Evolutionary conservation across 2,888 invertebrate genomes (phyloP).

Genomic region (Rhamphomyia laevipes): DNA sequence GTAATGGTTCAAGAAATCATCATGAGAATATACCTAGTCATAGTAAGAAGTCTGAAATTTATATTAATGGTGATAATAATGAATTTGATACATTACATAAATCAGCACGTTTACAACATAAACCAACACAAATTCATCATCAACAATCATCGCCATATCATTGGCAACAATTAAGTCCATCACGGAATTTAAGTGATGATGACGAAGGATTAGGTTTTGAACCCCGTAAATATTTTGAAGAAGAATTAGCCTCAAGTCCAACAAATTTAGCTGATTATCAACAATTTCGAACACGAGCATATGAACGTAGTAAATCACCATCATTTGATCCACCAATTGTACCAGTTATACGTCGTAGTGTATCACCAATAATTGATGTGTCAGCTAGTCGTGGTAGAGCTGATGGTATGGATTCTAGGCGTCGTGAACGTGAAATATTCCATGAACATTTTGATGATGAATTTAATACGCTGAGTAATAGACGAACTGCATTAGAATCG

Average conservation of each 20-base stretch:
- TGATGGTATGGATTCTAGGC: slow-evolving; percentile 54
- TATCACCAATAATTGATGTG: slow-evolving; percentile 33
- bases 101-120: slow-evolving; percentile 12
- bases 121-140: slow-evolving; percentile 10
- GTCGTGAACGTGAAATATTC: slow-evolving; percentile 34
- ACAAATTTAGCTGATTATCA: neutral
- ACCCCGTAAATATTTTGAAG: slow-evolving; percentile 39
- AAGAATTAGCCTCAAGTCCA: slow-evolving; percentile 21
- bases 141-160: slow-evolving; percentile 27
- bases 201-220: slow-evolving; percentile 72
- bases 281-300: neutral
- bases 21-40: slow-evolving; percentile 12
- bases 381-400: slow-evolving; percentile 44
- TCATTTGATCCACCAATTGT: slow-evolving; percentile 48
- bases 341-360: slow-evolving; percentile 47
- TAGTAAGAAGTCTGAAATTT: slow-evolving; percentile 18
- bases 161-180: slow-evolving; percentile 33
- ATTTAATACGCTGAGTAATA: slow-evolving; percentile 54
- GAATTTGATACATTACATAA: slow-evolving; percentile 10
- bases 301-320: slow-evolving; percentile 18
- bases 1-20: slow-evolving; percentile 14
- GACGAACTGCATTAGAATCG: slow-evolving; percentile 64
- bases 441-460: slow-evolving; percentile 23
- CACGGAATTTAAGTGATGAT: slow-evolving; percentile 51
- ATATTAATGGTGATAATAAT: slow-evolving; percentile 21